Evolutionary conservation across 92 coral and sea anemone species (phyloP).

Genomic region (Porites lobata): DNA sequence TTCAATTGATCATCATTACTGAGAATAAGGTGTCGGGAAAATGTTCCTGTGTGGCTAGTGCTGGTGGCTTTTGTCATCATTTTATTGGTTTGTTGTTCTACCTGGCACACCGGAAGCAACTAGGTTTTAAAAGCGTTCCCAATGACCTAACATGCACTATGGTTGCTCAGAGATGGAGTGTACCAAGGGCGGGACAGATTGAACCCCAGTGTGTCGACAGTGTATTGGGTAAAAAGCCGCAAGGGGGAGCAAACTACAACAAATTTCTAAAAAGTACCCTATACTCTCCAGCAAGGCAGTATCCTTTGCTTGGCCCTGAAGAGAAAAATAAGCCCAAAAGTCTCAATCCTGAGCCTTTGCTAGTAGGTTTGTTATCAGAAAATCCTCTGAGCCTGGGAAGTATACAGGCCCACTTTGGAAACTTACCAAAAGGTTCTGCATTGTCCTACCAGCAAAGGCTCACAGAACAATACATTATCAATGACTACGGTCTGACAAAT

Average conservation of each 20-base stretch:
- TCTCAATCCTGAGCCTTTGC: slow-evolving; percentile 60
- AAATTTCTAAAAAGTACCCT: slow-evolving; percentile 60
- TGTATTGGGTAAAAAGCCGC: slow-evolving; percentile 58
- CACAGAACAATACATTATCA: slow-evolving; percentile 50
- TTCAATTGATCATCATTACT: neutral
- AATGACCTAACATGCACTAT: slow-evolving; percentile 60
- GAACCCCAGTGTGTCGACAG: slow-evolving; percentile 28
- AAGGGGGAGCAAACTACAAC: slow-evolving; percentile 59
- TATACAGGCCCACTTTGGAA: slow-evolving; percentile 65
- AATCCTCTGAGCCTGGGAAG: slow-evolving; percentile 23
- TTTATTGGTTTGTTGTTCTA: slow-evolving; percentile 60
- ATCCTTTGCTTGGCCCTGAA: slow-evolving; percentile 45
- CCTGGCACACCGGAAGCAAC: slow-evolving; percentile 66
- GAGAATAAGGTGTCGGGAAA: neutral
- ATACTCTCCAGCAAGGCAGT: slow-evolving; percentile 59
- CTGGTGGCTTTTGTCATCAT: slow-evolving; percentile 69
- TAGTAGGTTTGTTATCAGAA: slow-evolving; percentile 28
- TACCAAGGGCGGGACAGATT: slow-evolving; percentile 65
- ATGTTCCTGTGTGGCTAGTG: slow-evolving; percentile 72
- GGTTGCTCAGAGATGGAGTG: slow-evolving; percentile 67
- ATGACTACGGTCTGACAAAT: slow-evolving; percentile 40
- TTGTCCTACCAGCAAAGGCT: slow-evolving; percentile 68
- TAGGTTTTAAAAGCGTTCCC: slow-evolving; percentile 63
- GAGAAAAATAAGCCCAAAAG: slow-evolving; percentile 26
- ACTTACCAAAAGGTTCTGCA: slow-evolving; percentile 36